Evolutionary conservation across 1,140 invertebrate species (phyloP), one percentile per base, ranked within the genome.

Genomic region (Spodoptera frugiperda): DNA sequence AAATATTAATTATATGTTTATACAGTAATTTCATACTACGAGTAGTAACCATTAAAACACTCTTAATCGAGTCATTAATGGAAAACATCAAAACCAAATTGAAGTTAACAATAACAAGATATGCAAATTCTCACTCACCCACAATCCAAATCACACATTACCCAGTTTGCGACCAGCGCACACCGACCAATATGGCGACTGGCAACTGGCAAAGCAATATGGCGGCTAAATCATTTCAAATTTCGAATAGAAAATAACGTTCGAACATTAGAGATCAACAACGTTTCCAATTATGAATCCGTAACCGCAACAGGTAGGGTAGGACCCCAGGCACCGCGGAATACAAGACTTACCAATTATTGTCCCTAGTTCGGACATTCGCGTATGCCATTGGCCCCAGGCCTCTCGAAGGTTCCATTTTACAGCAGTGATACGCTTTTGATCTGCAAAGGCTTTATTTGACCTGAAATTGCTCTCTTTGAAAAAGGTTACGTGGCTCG

Each of bases 311-410:
- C 63, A 25, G 44, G 63, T n/a, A 10, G 44, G 19, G 63, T 12
- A 25, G 63, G 39, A 49, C 63, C 63, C 19, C 17, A 12, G 63
- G 63, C 63, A 9, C 12, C 63, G 12, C 19, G 19, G 19, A 19
- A 15, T n/a, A 67, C 63, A 67, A 67, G 63, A 19, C 44, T 49
- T 67, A 48, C 63, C 63, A 67, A 67, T 67, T 67, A 67, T 48
- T n/a, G 63, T 5, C 4, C 63, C 39, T 49, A 49, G 39, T 67
- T 67, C 19, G 44, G 33, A 61, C 30, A 61, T 11, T 17, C 25
- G 25, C 30, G 33, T 61, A 61, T 61, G 57, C 11, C 63, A 12
- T 21, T 17, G 19, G 11, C 63, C 63, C 17, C 63, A 30, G 63
- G 39, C 46, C 3, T n/a, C 15, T 51, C 48, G 12, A 15, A 51